These are phyloP conservation scores for Conus betulinus DNA, from an alignment of 1,140 invertebrate genomes.

Conservation along the genomic window DNA sequence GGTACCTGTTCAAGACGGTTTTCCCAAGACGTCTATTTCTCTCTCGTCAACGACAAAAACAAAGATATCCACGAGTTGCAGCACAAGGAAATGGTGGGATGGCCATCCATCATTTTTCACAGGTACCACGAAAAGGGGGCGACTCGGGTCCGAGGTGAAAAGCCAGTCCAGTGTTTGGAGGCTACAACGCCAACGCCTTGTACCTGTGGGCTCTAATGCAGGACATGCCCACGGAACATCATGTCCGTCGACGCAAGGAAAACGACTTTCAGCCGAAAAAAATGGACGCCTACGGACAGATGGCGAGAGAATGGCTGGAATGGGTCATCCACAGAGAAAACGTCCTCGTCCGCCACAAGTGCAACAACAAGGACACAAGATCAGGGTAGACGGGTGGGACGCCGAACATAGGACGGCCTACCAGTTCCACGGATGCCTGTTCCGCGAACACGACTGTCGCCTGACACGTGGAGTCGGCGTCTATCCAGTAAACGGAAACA, in stretches of 20 bases:
- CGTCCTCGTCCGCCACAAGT: neutral
- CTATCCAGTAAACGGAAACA: neutral
- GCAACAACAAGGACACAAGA: neutral
- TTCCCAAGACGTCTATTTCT: too few relatives aligned
- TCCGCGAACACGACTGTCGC: conserved; percentile 4
- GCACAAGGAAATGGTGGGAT: too few relatives aligned
- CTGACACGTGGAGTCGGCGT: neutral
- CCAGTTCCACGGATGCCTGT: conserved; percentile 18
- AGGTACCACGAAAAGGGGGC: conserved; percentile 4
- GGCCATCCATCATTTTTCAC: too few relatives aligned
- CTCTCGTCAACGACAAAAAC: too few relatives aligned
- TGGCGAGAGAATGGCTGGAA: conserved; percentile 21
- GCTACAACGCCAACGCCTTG: conserved; percentile 48
- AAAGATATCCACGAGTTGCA: too few relatives aligned
- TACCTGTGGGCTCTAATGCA: conserved; percentile 27
- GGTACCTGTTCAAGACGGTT: too few relatives aligned
- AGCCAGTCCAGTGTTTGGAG: conserved; percentile 30
- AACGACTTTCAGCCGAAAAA: conserved; percentile 19
- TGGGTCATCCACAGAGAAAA: neutral
- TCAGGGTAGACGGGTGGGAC: neutral
- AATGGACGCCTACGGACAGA: conserved; percentile 1
- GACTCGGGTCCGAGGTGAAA: conserved; percentile 34
- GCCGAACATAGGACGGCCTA: neutral
- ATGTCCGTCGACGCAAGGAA: conserved; percentile 11
- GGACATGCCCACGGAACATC: conserved; percentile 35